These are phyloP conservation scores for Urocitellus parryii DNA, from an alignment of 2,113 vertebrate species.

Conservation along the genomic window DNA sequence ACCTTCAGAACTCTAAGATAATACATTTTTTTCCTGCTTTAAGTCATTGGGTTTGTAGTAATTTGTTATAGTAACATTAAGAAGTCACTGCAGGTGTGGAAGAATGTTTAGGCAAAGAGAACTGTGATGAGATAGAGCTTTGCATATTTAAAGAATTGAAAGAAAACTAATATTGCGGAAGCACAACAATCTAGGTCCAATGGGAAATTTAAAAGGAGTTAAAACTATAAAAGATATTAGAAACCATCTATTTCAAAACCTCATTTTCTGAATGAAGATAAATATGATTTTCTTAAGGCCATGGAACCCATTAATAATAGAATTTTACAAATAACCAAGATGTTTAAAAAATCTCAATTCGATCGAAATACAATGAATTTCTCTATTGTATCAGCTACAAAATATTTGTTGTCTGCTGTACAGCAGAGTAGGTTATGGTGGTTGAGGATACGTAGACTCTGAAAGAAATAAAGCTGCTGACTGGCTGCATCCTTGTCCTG, in stretches of 20 bases:
- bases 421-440: background rate
- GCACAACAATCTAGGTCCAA: background rate
- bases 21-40: background rate
- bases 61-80: background rate
- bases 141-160: background rate
- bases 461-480: background rate
- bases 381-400: background rate
- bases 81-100: background rate
- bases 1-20: background rate
- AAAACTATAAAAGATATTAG: background rate
- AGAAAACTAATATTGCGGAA: background rate
- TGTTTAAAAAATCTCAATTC: background rate
- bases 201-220: background rate
- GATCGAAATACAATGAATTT: background rate
- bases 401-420: background rate
- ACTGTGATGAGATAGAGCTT: background rate
- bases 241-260: background rate
- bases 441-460: background rate
- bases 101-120: background rate
- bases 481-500: background rate
- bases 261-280: slow-evolving; percentile 54
- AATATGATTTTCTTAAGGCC: background rate
- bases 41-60: background rate
- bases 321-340: background rate
- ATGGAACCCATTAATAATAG: background rate